Percentiles rank a stretch among this genome's conserved stretches.
Evolutionary conservation across 2,797 vertebrate genomes (phyloP).

Genomic region (Peromyscus eremicus): DNA sequence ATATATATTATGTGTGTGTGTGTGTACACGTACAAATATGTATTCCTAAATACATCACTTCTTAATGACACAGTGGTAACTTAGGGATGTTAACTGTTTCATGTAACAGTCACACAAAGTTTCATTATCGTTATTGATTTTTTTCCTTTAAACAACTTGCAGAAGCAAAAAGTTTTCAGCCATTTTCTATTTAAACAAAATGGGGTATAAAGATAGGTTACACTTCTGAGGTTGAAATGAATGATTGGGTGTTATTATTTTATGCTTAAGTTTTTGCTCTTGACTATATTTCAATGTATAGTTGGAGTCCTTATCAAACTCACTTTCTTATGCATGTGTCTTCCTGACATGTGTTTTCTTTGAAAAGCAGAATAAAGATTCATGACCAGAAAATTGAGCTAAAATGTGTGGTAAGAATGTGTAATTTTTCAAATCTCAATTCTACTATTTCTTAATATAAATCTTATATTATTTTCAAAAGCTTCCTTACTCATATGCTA

Average conservation of each 20-base stretch:
- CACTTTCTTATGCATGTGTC: background rate
- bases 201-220: background rate
- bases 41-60: background rate
- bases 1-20: background rate
- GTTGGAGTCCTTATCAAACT: conserved; percentile 49
- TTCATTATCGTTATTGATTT: background rate
- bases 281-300: conserved; percentile 45
- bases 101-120: background rate
- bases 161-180: background rate
- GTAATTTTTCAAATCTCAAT: conserved; percentile 72
- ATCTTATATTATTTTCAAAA: conserved; percentile 73
- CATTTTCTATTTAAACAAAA: conserved; percentile 51
- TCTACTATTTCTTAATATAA: conserved; percentile 69
- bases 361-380: conserved; percentile 70
- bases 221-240: conserved; percentile 45
- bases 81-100: conserved; percentile 34
- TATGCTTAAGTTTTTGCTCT: conserved; percentile 19
- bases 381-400: conserved; percentile 70
- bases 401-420: conserved; percentile 65
- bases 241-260: conserved; percentile 30
- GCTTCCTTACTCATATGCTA: conserved; percentile 19
- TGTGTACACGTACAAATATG: background rate
- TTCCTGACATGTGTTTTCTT: conserved; percentile 43
- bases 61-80: background rate
- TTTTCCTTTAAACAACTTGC: background rate